Evolutionary conservation across 2,113 vertebrate genomes (phyloP).

Genomic region (Alligator sinensis): DNA sequence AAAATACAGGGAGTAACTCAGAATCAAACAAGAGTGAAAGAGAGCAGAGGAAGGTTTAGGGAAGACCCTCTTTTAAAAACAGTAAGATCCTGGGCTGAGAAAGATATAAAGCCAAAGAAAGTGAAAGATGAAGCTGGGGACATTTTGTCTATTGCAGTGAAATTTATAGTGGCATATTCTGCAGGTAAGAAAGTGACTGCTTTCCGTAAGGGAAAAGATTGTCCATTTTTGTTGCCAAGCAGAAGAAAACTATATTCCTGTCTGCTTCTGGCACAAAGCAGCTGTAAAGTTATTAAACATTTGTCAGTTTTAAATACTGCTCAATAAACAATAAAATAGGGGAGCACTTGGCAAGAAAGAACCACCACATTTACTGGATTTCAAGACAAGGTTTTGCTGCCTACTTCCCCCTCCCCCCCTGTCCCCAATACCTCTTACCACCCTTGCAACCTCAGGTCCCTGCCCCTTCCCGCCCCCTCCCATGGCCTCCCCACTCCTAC

Average conservation of each 20-base stretch:
- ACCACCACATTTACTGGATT: not conserved
- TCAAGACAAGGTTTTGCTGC: no score
- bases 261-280: not conserved
- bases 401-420: no score
- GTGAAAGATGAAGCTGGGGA: no score
- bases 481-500: no score
- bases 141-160: not conserved
- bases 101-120: not conserved
- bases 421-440: no score
- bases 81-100: not conserved
- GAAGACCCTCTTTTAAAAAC: not conserved
- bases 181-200: not conserved
- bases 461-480: no score
- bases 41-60: not conserved
- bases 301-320: not conserved
- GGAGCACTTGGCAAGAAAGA: not conserved
- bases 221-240: not conserved
- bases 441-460: no score
- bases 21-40: not conserved
- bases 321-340: not conserved
- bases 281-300: accelerated
- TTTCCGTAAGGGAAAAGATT: not conserved
- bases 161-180: not conserved
- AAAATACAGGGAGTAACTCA: not conserved
- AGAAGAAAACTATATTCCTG: not conserved